These are phyloP conservation scores for Falco columbarius DNA, from an alignment of 2,797 vertebrate genomes.

Conservation along the genomic window DNA sequence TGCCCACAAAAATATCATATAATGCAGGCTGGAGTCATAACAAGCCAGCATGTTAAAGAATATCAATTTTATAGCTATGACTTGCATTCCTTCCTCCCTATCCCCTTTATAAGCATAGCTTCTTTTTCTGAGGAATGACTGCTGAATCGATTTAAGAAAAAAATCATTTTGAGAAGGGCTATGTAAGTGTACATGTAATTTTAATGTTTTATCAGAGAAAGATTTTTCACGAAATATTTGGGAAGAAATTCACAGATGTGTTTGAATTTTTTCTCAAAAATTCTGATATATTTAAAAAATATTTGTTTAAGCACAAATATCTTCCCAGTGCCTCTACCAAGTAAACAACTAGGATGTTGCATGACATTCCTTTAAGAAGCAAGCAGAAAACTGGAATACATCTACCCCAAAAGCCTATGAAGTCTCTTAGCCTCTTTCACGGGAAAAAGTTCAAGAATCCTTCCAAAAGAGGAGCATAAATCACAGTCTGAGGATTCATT, in stretches of 20 bases:
- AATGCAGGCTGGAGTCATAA: not conserved
- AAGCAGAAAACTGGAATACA: not conserved
- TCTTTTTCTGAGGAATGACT: not conserved
- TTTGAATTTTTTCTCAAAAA: not conserved
- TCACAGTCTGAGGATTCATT: not conserved
- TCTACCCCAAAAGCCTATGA: not conserved
- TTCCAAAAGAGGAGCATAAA: not conserved
- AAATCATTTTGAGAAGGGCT: not conserved
- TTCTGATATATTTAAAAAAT: not conserved
- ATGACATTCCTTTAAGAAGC: not conserved
- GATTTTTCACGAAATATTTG: not conserved
- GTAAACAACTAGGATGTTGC: not conserved
- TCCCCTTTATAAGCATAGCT: not conserved
- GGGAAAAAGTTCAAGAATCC: not conserved
- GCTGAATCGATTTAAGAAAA: not conserved
- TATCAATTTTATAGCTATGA: not conserved
- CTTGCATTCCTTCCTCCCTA: not conserved
- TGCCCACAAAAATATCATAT: not conserved
- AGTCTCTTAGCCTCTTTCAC: not conserved
- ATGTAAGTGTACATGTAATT: not conserved
- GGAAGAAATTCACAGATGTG: not conserved
- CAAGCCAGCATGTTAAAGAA: conserved; percentile 14
- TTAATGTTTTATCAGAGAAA: not conserved
- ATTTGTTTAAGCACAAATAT: not conserved
- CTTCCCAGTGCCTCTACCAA: not conserved